A percentile compares a stretch with the other conserved stretches of the same genome.
phyloP scores from a whole-genome alignment of 2,888 invertebrate genomes.

The Alviniconcha strummeri region DNA sequence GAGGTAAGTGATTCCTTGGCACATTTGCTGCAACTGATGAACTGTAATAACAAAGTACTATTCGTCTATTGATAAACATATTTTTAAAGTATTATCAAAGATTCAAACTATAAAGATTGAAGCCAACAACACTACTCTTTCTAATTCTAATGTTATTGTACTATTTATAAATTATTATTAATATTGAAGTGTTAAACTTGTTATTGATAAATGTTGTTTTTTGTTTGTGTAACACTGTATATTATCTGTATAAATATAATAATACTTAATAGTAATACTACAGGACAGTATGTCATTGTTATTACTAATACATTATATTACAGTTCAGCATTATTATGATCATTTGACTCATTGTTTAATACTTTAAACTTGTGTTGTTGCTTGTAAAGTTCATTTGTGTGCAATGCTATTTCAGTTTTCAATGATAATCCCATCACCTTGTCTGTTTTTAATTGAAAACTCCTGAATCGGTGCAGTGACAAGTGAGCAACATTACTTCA shows the following conservation, averaged over 20 bases:
- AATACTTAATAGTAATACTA: background rate
- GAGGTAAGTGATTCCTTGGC: slow-evolving; percentile 45
- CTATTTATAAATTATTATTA: background rate
- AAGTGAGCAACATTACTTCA: no score
- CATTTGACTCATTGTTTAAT: no score
- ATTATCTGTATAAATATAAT: background rate
- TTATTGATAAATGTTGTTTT: background rate
- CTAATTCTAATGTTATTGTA: background rate
- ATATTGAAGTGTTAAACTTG: background rate
- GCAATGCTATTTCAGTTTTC: background rate
- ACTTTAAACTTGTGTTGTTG: background rate
- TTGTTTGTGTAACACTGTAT: background rate
- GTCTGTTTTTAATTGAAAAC: no score
- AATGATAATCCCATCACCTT: no score
- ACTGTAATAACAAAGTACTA: background rate
- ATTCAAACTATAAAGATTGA: background rate
- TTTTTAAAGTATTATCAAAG: background rate
- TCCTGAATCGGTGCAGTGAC: no score
- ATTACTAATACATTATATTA: no score
- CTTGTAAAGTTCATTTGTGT: background rate
- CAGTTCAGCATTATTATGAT: no score
- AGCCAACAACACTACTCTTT: background rate
- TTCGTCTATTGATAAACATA: background rate
- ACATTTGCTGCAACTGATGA: background rate
- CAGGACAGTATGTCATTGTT: background rate